A percentile compares a stretch with the other conserved stretches of the same genome.
phyloP scores from a whole-genome alignment of 2,888 invertebrate genomes.

The Gnatocerus cornutus region DNA sequence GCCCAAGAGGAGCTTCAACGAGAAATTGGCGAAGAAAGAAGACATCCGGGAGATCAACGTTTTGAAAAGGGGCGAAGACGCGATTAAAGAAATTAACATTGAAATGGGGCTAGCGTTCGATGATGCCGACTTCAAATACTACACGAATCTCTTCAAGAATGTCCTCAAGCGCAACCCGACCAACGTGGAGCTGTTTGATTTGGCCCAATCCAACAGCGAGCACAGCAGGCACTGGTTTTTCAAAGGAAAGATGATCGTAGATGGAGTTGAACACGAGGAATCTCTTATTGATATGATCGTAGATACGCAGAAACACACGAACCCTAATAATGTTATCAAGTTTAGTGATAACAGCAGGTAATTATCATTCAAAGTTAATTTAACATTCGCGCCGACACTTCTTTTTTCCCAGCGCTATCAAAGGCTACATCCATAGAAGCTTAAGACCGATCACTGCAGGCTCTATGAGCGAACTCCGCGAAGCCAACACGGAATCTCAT shows the following conservation, averaged over 20 bases:
- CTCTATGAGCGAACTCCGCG: constrained; percentile 75
- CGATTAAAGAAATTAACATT: constrained; percentile 82
- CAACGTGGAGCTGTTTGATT: constrained; percentile 97
- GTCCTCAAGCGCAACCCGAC: constrained; percentile 93
- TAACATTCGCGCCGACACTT: background rate
- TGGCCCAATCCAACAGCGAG: constrained; percentile 98
- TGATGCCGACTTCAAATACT: constrained; percentile 93
- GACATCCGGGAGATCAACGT: constrained; percentile 90
- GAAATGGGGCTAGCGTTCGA: constrained; percentile 90
- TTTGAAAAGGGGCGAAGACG: constrained; percentile 82
- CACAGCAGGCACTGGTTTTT: constrained; percentile 99
- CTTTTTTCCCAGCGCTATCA: constrained; percentile 83
- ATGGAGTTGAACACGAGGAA: constrained; percentile 84
- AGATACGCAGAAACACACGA: constrained; percentile 88
- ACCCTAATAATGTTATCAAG: constrained; percentile 96
- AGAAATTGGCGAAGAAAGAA: constrained; percentile 78
- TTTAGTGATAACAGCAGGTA: constrained; percentile 98
- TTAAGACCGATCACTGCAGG: constrained; percentile 82
- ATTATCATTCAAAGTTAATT: constrained; percentile 46
- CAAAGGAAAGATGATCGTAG: constrained; percentile 90
- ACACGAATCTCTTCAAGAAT: constrained; percentile 88
- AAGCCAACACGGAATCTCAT: constrained; percentile 80
- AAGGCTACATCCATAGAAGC: constrained; percentile 83
- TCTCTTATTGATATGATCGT: constrained; percentile 95
- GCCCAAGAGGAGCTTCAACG: constrained; percentile 79